Evolutionary conservation across 2,797 vertebrate genomes (phyloP).

Genomic region (Xenentodon cancila): DNA sequence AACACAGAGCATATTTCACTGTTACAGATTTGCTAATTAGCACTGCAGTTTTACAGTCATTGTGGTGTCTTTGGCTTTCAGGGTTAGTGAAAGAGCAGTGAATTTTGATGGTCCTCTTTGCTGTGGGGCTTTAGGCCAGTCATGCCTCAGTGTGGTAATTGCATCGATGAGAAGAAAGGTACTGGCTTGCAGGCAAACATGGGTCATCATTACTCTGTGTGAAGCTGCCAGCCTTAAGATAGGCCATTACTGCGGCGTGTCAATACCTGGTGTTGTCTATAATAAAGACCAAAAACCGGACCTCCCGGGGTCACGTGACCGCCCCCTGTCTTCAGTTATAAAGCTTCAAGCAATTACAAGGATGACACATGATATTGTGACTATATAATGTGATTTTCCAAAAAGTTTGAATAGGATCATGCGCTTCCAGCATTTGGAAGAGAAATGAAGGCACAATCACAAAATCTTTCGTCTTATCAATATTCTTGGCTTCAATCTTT

Average conservation of each 20-base stretch:
- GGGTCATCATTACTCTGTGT: conserved; percentile 73
- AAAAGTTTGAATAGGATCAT: conserved; percentile 21
- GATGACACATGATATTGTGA: conserved; percentile 57
- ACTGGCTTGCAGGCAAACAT: conserved; percentile 54
- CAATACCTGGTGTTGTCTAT: conserved; percentile 63
- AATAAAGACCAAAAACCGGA: conserved; percentile 56
- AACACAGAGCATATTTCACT: conserved; percentile 42
- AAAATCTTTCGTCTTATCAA: conserved; percentile 18
- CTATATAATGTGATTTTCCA: conserved; percentile 26
- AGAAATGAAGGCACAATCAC: conserved; percentile 14
- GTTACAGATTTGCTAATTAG: conserved; percentile 51
- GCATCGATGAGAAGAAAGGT: conserved; percentile 68
- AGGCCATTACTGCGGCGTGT: conserved; percentile 68
- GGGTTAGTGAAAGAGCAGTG: conserved; percentile 15
- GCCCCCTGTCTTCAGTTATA: conserved; percentile 62
- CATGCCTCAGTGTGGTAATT: conserved; percentile 69
- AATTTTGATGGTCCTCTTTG: conserved; percentile 25
- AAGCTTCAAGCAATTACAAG: conserved; percentile 65
- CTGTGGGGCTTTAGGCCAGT: conserved; percentile 28
- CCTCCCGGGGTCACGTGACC: conserved; percentile 66
- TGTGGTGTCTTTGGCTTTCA: conserved; percentile 25
- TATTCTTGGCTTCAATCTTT: conserved; percentile 30
- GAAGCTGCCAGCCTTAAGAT: conserved; percentile 64
- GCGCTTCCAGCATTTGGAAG: conserved; percentile 3
- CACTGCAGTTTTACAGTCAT: conserved; percentile 4